phyloP scores from a whole-genome alignment of 1,140 invertebrate genomes.

The Neodiprion lecontei region DNA sequence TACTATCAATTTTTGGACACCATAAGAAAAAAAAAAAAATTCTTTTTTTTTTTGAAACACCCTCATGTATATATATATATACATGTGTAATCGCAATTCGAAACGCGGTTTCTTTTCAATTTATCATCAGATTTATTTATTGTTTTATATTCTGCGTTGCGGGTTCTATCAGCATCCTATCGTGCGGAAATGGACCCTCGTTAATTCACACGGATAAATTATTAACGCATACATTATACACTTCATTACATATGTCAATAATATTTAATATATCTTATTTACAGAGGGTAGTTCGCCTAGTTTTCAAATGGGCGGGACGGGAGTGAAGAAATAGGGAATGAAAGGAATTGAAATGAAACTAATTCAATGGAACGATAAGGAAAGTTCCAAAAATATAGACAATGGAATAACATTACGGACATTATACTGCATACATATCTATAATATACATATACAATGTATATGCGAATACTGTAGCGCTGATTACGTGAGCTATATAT shows the following conservation, averaged over 20 bases:
- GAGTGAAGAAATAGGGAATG: neutral
- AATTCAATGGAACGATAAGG: no score
- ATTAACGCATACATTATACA: slow-evolving; percentile 53
- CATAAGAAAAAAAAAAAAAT: no score
- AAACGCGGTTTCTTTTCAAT: neutral
- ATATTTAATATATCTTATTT: slow-evolving; percentile 46
- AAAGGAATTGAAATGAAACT: neutral
- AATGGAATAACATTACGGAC: slow-evolving; percentile 1
- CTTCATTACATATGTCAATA: slow-evolving; percentile 57
- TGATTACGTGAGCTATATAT: no score
- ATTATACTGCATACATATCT: neutral
- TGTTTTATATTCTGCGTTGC: slow-evolving; percentile 25
- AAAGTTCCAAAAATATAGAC: neutral
- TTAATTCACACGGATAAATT: slow-evolving; percentile 50
- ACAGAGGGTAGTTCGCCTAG: slow-evolving; percentile 41
- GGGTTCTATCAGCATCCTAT: slow-evolving; percentile 30
- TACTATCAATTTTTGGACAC: no score
- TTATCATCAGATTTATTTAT: slow-evolving; percentile 16
- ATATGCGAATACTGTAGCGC: no score
- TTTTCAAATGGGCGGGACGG: neutral
- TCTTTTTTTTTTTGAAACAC: no score
- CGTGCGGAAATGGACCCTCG: slow-evolving; percentile 35
- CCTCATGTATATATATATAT: slow-evolving; percentile 1
- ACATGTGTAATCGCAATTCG: neutral
- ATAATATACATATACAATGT: no score